A percentile compares a stretch with the other conserved stretches of the same genome.
These are phyloP conservation scores for Cerastis leucographa DNA, from an alignment of 2,888 invertebrate genomes.

Conservation along the genomic window DNA sequence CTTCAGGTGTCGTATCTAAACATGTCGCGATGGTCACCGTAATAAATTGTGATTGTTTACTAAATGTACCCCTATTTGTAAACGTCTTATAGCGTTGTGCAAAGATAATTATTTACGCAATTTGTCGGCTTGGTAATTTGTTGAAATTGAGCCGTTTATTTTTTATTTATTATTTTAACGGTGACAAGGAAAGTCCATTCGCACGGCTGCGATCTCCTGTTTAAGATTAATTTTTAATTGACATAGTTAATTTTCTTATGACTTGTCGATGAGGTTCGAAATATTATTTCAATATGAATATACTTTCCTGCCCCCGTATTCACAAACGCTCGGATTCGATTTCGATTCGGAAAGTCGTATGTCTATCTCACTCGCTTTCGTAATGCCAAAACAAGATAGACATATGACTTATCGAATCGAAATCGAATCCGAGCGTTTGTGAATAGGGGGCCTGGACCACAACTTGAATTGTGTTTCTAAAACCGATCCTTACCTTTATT, in stretches of 20 bases:
- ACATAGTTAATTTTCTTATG: conserved; percentile 34
- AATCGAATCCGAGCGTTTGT: no score
- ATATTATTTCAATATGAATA: conserved; percentile 23
- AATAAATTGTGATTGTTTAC: conserved; percentile 74
- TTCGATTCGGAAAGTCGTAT: no score
- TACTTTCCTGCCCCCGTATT: no score
- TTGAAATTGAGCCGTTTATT: conserved; percentile 61
- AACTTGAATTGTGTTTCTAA: conserved; percentile 5
- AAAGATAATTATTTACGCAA: conserved; percentile 62
- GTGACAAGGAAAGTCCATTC: conserved; percentile 57
- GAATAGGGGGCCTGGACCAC: no score
- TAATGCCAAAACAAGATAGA: no score
- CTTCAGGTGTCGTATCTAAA: conserved; percentile 74
- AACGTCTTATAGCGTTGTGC: conserved; percentile 56
- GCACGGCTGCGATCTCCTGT: conserved; percentile 33
- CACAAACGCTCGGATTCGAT: no score
- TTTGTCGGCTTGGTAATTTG: conserved; percentile 58
- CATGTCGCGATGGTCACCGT: conserved; percentile 64
- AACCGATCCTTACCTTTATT: conserved; percentile 17
- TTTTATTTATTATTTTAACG: conserved; percentile 51
- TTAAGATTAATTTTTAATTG: conserved; percentile 47
- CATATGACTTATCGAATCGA: no score
- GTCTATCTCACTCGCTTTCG: no score
- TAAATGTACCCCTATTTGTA: conserved; percentile 65
- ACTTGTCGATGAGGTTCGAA: conserved; percentile 23